Percentiles rank a stretch among this genome's conserved stretches.
Evolutionary conservation across 1,140 invertebrate species (phyloP).

Genomic region (Andrena cerasifolii): DNA sequence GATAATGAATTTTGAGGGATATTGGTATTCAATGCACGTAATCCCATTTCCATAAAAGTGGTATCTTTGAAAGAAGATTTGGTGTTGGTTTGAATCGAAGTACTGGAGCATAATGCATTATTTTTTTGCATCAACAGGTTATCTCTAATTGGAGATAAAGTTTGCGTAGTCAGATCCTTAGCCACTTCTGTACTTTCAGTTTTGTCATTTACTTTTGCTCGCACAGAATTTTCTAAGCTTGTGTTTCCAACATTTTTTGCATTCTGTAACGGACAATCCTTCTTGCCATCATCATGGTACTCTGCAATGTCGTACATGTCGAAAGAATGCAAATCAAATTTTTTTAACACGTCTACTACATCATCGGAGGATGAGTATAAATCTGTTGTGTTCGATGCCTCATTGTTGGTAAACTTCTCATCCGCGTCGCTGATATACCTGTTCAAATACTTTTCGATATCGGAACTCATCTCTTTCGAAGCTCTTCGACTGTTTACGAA

Average conservation of each 20-base stretch:
- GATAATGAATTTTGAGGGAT: slow-evolving; percentile 38
- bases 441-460: slow-evolving; percentile 51
- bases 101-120: slow-evolving; percentile 9
- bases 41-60: slow-evolving; percentile 54
- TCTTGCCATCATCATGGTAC: not conserved
- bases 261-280: not conserved
- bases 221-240: not conserved
- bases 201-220: not conserved
- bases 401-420: not conserved
- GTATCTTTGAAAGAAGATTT: not conserved
- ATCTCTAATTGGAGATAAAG: not conserved
- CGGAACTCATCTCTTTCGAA: slow-evolving; percentile 17
- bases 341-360: slow-evolving; percentile 44
- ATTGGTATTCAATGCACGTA: slow-evolving; percentile 20
- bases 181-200: not conserved
- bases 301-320: slow-evolving; percentile 32
- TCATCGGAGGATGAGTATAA: slow-evolving; percentile 11
- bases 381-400: not conserved
- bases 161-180: not conserved
- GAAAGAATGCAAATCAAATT: slow-evolving; percentile 43
- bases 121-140: not conserved
- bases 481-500: not conserved
- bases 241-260: not conserved
- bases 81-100: slow-evolving; percentile 13
- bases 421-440: slow-evolving; percentile 20